Percentiles rank a stretch among this genome's conserved stretches.
phyloP scores from a whole-genome alignment of 2,113 vertebrate species.

The Pantherophis guttatus region DNA sequence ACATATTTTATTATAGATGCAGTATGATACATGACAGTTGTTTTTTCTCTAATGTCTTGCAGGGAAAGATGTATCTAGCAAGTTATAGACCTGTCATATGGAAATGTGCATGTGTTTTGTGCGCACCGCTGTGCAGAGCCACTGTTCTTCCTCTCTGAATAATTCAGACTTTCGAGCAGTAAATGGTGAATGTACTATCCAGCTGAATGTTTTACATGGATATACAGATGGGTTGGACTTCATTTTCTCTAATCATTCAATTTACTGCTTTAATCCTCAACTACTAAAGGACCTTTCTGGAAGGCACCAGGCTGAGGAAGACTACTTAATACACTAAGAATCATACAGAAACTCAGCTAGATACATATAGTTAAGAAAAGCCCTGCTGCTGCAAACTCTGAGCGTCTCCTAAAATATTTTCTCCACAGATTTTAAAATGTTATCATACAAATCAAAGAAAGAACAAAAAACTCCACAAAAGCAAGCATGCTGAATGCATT shows the following conservation, averaged over 20 bases:
- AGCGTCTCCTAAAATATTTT: neutral
- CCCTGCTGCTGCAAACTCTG: neutral
- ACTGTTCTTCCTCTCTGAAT: constrained; percentile 11
- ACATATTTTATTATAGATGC: neutral
- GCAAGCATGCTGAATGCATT: neutral
- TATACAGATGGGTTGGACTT: neutral
- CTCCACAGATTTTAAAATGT: neutral
- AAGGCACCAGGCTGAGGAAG: neutral
- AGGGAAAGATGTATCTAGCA: neutral
- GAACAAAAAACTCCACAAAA: neutral
- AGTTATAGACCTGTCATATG: neutral
- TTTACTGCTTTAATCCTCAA: neutral
- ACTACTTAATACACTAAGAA: neutral
- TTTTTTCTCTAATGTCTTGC: neutral
- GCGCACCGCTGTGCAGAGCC: neutral
- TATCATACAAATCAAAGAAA: neutral
- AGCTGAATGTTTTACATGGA: neutral
- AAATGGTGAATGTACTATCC: neutral
- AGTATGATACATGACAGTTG: neutral
- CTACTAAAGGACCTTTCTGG: neutral
- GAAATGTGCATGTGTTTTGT: neutral
- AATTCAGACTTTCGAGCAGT: neutral
- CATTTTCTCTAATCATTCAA: neutral
- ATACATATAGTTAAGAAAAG: neutral
- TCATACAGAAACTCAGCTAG: neutral